A percentile compares a stretch with the other conserved stretches of the same genome.
These are phyloP conservation scores for Aldrovandia affinis DNA, from an alignment of 2,797 vertebrate genomes.

Conservation along the genomic window DNA sequence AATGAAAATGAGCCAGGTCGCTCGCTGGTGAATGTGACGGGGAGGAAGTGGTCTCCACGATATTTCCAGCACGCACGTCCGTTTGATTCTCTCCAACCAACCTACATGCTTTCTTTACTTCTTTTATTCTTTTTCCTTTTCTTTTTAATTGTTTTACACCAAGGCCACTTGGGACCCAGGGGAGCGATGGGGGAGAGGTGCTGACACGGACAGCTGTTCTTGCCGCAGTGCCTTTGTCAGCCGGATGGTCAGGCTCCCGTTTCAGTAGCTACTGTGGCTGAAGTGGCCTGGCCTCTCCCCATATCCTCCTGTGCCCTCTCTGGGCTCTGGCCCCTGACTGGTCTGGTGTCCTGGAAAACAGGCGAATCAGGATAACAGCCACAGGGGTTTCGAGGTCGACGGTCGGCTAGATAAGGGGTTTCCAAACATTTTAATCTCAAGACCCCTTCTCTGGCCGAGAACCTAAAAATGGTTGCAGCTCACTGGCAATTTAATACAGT, in stretches of 20 bases:
- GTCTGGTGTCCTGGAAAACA: no score
- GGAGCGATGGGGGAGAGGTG: neutral
- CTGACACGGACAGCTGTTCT: neutral
- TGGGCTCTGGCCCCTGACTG: neutral
- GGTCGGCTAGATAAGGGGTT: no score
- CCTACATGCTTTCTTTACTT: no score
- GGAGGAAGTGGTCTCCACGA: neutral
- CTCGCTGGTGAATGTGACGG: neutral
- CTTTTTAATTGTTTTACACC: neutral
- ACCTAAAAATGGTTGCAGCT: no score
- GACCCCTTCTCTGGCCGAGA: no score
- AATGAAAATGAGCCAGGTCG: no score
- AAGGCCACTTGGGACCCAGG: neutral
- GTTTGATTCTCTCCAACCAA: constrained; percentile 9
- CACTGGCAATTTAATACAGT: no score
- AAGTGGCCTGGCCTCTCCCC: neutral
- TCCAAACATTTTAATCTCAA: no score
- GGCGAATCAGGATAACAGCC: no score
- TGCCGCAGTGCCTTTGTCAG: neutral
- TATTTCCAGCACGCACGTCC: neutral
- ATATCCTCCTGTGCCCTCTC: neutral
- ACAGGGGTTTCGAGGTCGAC: no score
- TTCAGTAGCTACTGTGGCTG: neutral
- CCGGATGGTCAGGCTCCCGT: neutral
- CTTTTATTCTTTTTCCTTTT: no score